Percentiles rank a stretch among this genome's conserved stretches.
These are phyloP conservation scores for Eilema depressum DNA, from an alignment of 2,888 invertebrate species.

Conservation along the genomic window DNA sequence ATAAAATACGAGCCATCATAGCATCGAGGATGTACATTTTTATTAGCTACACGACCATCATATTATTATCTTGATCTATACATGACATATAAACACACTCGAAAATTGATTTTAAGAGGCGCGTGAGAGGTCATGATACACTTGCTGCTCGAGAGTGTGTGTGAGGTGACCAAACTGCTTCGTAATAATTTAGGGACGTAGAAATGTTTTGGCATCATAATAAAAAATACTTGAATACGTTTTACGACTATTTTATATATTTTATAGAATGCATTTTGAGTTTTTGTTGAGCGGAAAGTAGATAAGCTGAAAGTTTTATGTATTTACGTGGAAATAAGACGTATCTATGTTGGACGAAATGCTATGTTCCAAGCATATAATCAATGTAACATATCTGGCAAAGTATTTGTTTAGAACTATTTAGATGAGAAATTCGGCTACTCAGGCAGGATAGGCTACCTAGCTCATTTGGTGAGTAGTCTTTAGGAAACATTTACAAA, in stretches of 20 bases:
- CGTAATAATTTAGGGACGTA: constrained; percentile 47
- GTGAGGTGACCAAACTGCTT: constrained; percentile 50
- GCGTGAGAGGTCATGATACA: constrained; percentile 41
- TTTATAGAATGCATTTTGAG: constrained; percentile 21
- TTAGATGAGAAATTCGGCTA: too few relatives aligned
- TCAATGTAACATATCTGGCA: too few relatives aligned
- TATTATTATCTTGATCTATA: constrained; percentile 40
- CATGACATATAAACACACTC: constrained; percentile 32
- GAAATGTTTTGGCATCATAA: constrained; percentile 42
- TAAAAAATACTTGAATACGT: constrained; percentile 42
- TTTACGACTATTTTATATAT: constrained; percentile 42
- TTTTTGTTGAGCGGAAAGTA: constrained; percentile 38
- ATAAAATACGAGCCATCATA: constrained; percentile 55
- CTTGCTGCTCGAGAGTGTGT: constrained; percentile 47
- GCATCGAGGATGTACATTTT: constrained; percentile 53
- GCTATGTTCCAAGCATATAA: not conserved
- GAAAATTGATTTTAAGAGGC: constrained; percentile 29
- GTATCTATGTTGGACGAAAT: not conserved
- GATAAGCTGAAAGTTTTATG: constrained; percentile 19
- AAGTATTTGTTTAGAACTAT: too few relatives aligned
- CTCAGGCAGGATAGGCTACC: too few relatives aligned
- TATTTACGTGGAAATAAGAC: not conserved
- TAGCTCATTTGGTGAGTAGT: too few relatives aligned
- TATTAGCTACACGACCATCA: constrained; percentile 47
- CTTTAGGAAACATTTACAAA: too few relatives aligned